Evolutionary conservation across 2,888 invertebrate species (phyloP), one percentile per base, ranked within the genome.

Genomic region (Pardosa pseudoannulata): DNA sequence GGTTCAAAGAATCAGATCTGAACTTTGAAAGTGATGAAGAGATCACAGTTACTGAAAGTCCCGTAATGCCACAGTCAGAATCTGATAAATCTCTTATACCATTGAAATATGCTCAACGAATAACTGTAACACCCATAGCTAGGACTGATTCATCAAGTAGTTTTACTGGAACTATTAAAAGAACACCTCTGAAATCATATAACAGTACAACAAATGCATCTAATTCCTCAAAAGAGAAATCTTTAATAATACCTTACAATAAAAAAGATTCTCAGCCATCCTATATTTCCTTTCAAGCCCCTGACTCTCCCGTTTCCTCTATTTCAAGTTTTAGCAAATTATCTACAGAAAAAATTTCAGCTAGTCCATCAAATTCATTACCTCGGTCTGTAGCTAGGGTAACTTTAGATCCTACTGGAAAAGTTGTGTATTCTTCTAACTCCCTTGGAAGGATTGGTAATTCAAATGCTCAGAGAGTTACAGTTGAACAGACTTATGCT

Each of bases 341-440:
- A 29, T 2, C 39, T 23, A 19, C 19, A 5, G 75, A 65, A 75
- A 28, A 19, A 16, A 31, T 62, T 41, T 7, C 31, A 1, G 16
- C 27, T 27, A 73, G 72, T 28, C 85, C 85, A 36, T 79, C 74
- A 23, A 67, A 36, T 29, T 83, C 83, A 3, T 32, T 83, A 11
- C 9, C 76, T 50, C 88, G 85, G 19, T 67, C 89, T n/a, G 80
- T 83, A 19, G 87, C 88, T 23, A 79, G 78, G 29, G 88, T 88
- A 7, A 88, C 88, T 9, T 92, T 97, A 65, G 96, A 96, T 92
- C 95, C 96, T 29, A 95, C 95, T 90, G 97, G 97, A 74, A 96
- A 96, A 93, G 96, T 97, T 65, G 95, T 97, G 87, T 97, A 95
- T 92, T 95, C 95, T 88, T 96, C 96, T 27, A 89, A 88, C 64